Base-by-base conservation (phyloP, 2,797 vertebrate species). In the Pitangus sulphuratus region DNA sequence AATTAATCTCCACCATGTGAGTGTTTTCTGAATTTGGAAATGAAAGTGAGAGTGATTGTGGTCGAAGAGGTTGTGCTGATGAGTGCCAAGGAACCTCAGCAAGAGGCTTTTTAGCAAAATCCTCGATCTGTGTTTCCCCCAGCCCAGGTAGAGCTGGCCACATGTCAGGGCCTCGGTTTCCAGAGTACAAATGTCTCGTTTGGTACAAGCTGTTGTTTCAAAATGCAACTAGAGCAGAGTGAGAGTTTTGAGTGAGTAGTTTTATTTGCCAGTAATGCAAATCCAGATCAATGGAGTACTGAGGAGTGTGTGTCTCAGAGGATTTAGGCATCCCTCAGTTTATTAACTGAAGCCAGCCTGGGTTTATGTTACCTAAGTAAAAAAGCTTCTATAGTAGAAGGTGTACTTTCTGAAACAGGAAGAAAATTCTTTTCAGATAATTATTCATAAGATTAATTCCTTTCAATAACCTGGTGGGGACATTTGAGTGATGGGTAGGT, bases 391-490 rank as follows among this genome's bases (percentile, higher is more conserved):
- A 24, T 28, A 26, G 31, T 15, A 40, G 60, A 44, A 72, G 40
- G 66, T 88, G 28, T 76, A 11, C 2, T 19, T 89, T 92, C 15
- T 80, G 66, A 88, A 64, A 17, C 44, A 87, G 45, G 64, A 90
- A 79, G 30, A 92, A 1, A 71, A 84, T 77, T 84, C 6, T 91
- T 92, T 70, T 79, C 54, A 76, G 57, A 76, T 94, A 95, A 96
- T 92, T 80, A 88, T 88, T 92, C 37, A 74, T 72, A 53, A 87
- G 30, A 58, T 79, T 83, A 91, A 86, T 94, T 91, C 87, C 57
- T 84, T 94, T 79, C 78, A 78, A 48, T 92, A 96, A 91, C 53
- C 65, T 74, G 60, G 76, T 84, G 0, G 0, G 68, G 84, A 84
- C 66, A 68, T 78, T 93, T 93, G 86, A 94, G 56, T 87, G 84